Evolutionary conservation across 2,888 invertebrate species (phyloP), one percentile per base, ranked within the genome.

Genomic region (Pemphredon lugubris): DNA sequence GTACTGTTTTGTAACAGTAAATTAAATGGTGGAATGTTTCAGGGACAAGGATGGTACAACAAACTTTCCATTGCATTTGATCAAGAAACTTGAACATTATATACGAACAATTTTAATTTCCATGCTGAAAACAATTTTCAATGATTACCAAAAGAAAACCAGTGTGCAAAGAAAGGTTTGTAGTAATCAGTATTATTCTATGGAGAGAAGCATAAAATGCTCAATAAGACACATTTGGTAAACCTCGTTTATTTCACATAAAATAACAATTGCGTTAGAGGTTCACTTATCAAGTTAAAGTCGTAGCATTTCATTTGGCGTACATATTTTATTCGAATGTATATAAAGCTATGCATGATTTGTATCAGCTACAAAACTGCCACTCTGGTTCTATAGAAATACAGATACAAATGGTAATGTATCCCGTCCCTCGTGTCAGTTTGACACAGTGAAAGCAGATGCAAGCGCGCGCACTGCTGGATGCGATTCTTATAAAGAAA

Each of bases 21-120:
- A 55, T 64, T 59, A 39, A 67, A 40, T 64, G 67, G 66, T 65
- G 32, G 18, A 68, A 77, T 79, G 79, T 79, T 79, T 75, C 75
- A 79, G 79, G 73, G 21, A 59, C 60, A 68, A 57, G 65, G 26
- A 61, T 61, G 42, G 53, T 21, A 64, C 23, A n/a, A n/a, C n/a
- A 50, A 58, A 61, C 53, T 69, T 69, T 58, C 57, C 59, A 64
- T 57, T 70, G 39, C 48, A 45, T 60, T 48, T 77, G 42, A 44
- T 37, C 21, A 60, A 68, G 47, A 60, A 69, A 42, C 70, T 71
- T 21, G 47, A 68, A n/a, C n/a, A n/a, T n/a, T 65, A 45, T 59
- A 54, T 48, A 64, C 45, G 55, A 60, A 61, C 48, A 7, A 32
- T 34, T 55, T 53, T 50, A 9, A 23, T 48, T 64, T 67, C 51